A percentile compares a stretch with the other conserved stretches of the same genome.
These are phyloP conservation scores for Paramormyrops kingsleyae DNA, from an alignment of 2,113 vertebrate genomes.

Conservation along the genomic window DNA sequence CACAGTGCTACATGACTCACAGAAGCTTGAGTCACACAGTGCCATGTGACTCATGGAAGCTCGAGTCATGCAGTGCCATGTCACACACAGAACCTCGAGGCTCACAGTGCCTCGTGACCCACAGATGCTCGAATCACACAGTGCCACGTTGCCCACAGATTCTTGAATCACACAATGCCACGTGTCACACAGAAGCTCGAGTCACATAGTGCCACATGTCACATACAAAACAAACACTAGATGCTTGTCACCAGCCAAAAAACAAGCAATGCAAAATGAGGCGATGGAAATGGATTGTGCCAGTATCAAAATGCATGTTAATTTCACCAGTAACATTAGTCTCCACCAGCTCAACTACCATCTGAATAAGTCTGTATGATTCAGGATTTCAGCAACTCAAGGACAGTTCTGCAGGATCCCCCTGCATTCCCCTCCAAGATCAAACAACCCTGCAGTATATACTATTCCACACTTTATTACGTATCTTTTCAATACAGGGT, in stretches of 20 bases:
- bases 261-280: background rate
- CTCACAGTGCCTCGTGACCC: too few species aligned
- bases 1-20: too few species aligned
- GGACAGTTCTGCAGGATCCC: background rate
- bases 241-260: background rate
- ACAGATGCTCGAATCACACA: too few species aligned
- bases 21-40: too few species aligned
- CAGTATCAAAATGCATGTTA: background rate
- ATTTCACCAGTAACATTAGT: background rate
- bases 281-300: background rate
- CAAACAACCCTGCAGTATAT: background rate
- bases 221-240: background rate
- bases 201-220: background rate
- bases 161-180: background rate
- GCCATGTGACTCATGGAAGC: too few species aligned
- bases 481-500: background rate
- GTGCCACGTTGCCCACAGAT: too few species aligned
- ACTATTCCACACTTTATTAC: background rate
- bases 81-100: too few species aligned
- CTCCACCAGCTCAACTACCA: background rate
- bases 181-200: background rate
- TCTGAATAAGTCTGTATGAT: background rate
- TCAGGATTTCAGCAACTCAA: background rate
- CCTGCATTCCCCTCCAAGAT: background rate
- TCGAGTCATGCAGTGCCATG: too few species aligned